Conservation (phyloP, 2,113 vertebrate genomes). For the Bos indicus region DNA sequence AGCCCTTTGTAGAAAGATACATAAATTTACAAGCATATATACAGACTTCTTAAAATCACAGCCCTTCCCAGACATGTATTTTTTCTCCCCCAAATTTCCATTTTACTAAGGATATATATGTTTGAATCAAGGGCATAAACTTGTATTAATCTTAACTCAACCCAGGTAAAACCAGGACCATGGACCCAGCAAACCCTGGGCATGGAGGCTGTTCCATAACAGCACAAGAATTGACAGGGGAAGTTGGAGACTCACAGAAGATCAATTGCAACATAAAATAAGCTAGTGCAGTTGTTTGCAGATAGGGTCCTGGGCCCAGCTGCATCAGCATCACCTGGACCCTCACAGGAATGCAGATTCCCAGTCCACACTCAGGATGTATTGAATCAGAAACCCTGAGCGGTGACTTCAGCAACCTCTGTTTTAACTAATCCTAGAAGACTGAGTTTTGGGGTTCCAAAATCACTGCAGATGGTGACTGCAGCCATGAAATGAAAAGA, state of each 20-base stretch:
- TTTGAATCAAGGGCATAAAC: background rate
- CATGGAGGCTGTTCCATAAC: background rate
- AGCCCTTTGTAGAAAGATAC: background rate
- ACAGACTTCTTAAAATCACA: background rate
- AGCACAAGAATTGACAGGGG: background rate
- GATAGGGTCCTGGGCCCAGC: background rate
- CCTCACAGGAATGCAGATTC: background rate
- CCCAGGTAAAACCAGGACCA: background rate
- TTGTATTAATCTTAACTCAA: background rate
- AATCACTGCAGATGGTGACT: too few relatives aligned
- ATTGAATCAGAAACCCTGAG: background rate
- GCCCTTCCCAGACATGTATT: background rate
- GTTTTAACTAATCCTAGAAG: background rate
- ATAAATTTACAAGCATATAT: background rate
- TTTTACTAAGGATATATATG: background rate
- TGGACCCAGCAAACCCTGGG: background rate
- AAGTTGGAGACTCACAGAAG: background rate
- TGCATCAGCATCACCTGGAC: background rate
- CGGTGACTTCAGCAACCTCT: background rate
- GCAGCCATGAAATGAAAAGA: too few relatives aligned
- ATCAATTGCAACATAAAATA: background rate
- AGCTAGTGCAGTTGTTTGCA: background rate
- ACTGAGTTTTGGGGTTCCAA: background rate
- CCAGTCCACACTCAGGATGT: background rate
- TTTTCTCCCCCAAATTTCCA: background rate